A percentile compares a stretch with the other conserved stretches of the same genome.
These are phyloP conservation scores for Metaphire vulgaris DNA, from an alignment of 1,140 invertebrate species.

Conservation along the genomic window DNA sequence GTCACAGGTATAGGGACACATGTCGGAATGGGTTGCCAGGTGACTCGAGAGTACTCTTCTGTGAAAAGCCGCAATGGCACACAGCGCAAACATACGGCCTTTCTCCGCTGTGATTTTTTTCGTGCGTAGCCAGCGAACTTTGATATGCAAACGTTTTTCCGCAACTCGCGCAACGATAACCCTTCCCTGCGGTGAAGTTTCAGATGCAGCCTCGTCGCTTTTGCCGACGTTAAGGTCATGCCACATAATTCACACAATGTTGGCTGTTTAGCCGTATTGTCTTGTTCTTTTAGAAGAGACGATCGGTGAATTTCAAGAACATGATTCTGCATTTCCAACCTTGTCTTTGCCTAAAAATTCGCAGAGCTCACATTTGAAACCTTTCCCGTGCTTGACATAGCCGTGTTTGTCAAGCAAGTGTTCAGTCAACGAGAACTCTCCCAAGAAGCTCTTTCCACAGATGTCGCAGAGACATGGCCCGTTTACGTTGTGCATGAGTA, in stretches of 20 bases:
- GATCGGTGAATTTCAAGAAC: background rate
- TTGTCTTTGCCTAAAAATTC: background rate
- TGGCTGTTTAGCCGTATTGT: background rate
- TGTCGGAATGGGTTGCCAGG: background rate
- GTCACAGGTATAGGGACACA: background rate
- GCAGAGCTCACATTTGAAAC: background rate
- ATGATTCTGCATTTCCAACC: background rate
- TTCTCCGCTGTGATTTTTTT: slow-evolving; percentile 93
- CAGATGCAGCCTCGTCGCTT: background rate
- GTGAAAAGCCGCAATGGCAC: slow-evolving; percentile 97
- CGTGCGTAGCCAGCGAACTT: slow-evolving; percentile 97
- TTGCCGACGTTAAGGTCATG: background rate
- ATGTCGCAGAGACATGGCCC: slow-evolving; percentile 81
- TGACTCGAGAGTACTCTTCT: slow-evolving; percentile 47
- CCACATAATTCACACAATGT: background rate
- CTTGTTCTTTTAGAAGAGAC: background rate
- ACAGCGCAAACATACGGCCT: slow-evolving; percentile 98
- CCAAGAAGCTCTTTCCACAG: slow-evolving; percentile 63
- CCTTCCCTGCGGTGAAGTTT: slow-evolving; percentile 66
- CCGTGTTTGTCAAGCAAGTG: slow-evolving; percentile 61
- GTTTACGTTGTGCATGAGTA: slow-evolving; percentile 65
- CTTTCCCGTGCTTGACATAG: background rate
- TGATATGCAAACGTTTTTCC: slow-evolving; percentile 99
- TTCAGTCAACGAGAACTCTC: slow-evolving; percentile 65
- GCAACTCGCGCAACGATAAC: slow-evolving; percentile 95